Percentiles rank a stretch among this genome's conserved stretches.
phyloP scores from a whole-genome alignment of 2,797 vertebrate genomes.

The Australoheros facetus region DNA sequence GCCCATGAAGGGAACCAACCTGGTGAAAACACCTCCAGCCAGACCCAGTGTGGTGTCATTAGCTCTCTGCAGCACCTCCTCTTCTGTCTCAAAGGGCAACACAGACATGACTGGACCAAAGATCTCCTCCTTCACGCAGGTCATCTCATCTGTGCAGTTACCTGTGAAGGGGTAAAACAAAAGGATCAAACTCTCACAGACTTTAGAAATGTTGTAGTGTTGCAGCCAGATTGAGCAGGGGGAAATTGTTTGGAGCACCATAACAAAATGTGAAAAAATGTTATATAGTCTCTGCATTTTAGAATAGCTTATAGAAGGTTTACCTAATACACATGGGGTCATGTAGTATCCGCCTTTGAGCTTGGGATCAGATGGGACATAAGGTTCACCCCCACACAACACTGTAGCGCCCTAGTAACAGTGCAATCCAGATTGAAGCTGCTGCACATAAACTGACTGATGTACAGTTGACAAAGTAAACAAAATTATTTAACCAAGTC shows the following conservation, averaged over 20 bases:
- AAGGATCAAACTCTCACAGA: background rate
- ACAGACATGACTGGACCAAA: conserved; percentile 98
- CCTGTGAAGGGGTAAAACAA: conserved; percentile 66
- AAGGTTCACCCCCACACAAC: conserved; percentile 89
- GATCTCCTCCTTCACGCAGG: conserved; percentile 95
- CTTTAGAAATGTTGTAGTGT: too few relatives aligned
- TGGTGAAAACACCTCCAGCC: conserved; percentile 95
- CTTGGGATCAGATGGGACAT: conserved; percentile 87
- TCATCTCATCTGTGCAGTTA: conserved; percentile 92
- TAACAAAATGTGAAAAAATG: background rate
- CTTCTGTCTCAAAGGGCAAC: conserved; percentile 91
- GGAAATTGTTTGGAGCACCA: background rate
- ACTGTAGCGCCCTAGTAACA: conserved; percentile 87
- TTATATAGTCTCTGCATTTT: background rate
- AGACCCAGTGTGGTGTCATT: conserved; percentile 88
- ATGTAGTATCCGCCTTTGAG: conserved; percentile 92
- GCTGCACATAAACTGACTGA: background rate
- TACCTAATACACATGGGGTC: conserved; percentile 94
- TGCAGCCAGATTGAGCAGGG: background rate
- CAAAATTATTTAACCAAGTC: background rate
- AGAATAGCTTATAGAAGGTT: background rate
- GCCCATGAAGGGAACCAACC: conserved; percentile 69
- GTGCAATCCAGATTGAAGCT: background rate
- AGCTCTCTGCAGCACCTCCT: conserved; percentile 90
- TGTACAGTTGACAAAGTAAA: background rate